Percentiles rank a stretch among this genome's conserved stretches.
phyloP scores from a whole-genome alignment of 2,113 vertebrate genomes.

The Dolichotis patagonum region DNA sequence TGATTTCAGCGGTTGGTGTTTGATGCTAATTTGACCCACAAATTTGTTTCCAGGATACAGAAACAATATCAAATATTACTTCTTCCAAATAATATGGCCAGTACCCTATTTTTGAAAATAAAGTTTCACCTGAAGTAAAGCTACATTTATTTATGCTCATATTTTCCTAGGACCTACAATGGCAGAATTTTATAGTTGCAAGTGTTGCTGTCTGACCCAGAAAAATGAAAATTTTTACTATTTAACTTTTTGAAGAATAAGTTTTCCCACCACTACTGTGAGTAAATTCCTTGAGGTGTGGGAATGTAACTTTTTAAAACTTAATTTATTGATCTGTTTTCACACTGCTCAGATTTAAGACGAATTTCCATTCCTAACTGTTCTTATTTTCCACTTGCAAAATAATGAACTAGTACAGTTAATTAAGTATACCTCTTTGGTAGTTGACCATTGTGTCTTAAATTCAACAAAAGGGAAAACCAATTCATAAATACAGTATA shows the following conservation, averaged over 20 bases:
- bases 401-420: not conserved
- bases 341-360: not conserved
- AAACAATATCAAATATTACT: not conserved
- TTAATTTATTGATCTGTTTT: not conserved
- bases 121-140: not conserved
- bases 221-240: not conserved
- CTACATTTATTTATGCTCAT: not conserved
- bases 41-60: not conserved
- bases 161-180: not conserved
- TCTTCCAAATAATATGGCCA: not conserved
- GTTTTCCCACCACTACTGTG: not conserved
- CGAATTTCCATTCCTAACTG: not conserved
- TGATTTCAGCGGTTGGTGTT: not conserved
- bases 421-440: not conserved
- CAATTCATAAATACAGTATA: not conserved
- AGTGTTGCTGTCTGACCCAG: not conserved
- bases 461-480: conserved; percentile 25
- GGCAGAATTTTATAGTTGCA: not conserved
- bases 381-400: not conserved
- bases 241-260: not conserved
- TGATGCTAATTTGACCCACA: not conserved
- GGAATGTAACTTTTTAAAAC: too few relatives aligned
- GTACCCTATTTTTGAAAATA: not conserved
- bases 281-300: not conserved
- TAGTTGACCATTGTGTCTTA: not conserved